Conservation (phyloP, 2,113 vertebrate genomes). For the western clawed frog (Xenopus tropicalis) region UCB_Xtro_10.0 CM004446.2:128004001-128004500, state of each 20-base stretch:
- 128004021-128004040: background rate
- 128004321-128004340: slow-evolving; percentile 90
- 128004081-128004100: background rate
- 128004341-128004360: slow-evolving; percentile 83
- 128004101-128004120: background rate
- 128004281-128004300: slow-evolving; percentile 85
- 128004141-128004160: background rate
- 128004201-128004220: slow-evolving; percentile 9
- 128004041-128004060: background rate
- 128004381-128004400: slow-evolving; percentile 91
- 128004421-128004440: slow-evolving; percentile 93
- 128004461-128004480: slow-evolving; percentile 89
- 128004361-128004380: slow-evolving; percentile 94
- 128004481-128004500: slow-evolving; percentile 97
- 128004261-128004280: background rate
- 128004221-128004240: slow-evolving; percentile 20
- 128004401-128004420: slow-evolving; percentile 96
- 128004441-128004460: slow-evolving; percentile 79
- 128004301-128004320: slow-evolving; percentile 94
- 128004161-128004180: background rate
- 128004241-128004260: slow-evolving; percentile 16
- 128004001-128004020: no score
- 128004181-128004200: background rate
- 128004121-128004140: background rate
- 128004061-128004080: background rate